Percentiles rank a stretch among this genome's conserved stretches.
These are phyloP conservation scores for Papilio dardanus DNA, from an alignment of 1,140 invertebrate genomes.

Conservation along the genomic window DNA sequence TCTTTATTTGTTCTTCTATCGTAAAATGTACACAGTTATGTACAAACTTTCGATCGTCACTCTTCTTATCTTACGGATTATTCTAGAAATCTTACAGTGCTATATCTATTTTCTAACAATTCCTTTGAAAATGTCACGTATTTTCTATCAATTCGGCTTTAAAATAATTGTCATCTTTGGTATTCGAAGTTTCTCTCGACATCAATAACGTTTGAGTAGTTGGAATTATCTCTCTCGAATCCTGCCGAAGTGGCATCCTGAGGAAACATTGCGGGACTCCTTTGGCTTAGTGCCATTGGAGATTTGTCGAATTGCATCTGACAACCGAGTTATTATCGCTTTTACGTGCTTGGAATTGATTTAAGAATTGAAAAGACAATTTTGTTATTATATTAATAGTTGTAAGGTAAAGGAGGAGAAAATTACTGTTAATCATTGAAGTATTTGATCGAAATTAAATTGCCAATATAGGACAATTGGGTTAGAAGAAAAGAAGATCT, in stretches of 20 bases:
- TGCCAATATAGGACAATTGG: too few species aligned
- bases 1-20: too few species aligned
- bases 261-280: neutral
- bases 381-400: neutral
- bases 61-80: neutral
- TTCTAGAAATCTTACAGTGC: neutral
- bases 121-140: neutral
- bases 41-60: neutral
- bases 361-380: neutral
- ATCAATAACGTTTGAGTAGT: neutral
- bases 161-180: neutral
- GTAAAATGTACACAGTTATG: too few species aligned
- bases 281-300: slow-evolving; percentile 11
- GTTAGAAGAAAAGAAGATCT: too few species aligned
- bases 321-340: neutral
- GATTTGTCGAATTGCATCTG: slow-evolving; percentile 10
- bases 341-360: slow-evolving; percentile 6
- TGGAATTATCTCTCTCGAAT: slow-evolving; percentile 15
- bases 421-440: too few species aligned
- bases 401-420: too few species aligned
- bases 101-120: neutral
- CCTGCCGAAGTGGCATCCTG: slow-evolving; percentile 5
- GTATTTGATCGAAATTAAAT: too few species aligned
- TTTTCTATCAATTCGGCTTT: neutral
- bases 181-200: neutral